Evolutionary conservation across 1,140 invertebrate species (phyloP).

Genomic region (fruit fly (Drosophila melanogaster)): DNA sequence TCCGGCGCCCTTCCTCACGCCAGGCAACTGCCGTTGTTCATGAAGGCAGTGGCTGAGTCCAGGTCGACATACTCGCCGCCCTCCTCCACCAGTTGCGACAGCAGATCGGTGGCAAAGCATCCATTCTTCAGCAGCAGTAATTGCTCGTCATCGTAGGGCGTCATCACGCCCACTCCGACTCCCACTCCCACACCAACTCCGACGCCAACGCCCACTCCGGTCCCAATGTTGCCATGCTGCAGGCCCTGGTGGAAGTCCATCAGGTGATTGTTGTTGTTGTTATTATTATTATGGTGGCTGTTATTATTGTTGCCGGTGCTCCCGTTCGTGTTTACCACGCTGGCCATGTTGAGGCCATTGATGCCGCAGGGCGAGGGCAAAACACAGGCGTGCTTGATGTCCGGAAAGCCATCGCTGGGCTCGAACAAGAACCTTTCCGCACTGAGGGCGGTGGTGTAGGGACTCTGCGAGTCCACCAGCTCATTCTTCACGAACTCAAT

Average conservation of each 20-base stretch:
- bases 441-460: conserved; percentile 78
- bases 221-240: conserved; percentile 32
- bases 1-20: conserved; percentile 75
- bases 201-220: conserved; percentile 37
- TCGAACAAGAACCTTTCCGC: conserved; percentile 82
- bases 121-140: conserved; percentile 76
- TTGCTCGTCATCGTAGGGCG: conserved; percentile 67
- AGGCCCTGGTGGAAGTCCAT: conserved; percentile 67
- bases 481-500: conserved; percentile 84
- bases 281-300: conserved; percentile 35
- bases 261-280: conserved; percentile 59
- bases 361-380: conserved; percentile 36
- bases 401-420: conserved; percentile 69
- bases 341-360: conserved; percentile 39
- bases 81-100: conserved; percentile 70
- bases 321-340: conserved; percentile 49
- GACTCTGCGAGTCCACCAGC: conserved; percentile 78
- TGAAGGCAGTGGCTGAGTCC: conserved; percentile 73
- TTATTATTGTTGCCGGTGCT: conserved; percentile 58
- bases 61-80: conserved; percentile 76
- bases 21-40: conserved; percentile 79
- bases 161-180: conserved; percentile 56
- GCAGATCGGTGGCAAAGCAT: conserved; percentile 66
- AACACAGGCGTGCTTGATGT: conserved; percentile 82
- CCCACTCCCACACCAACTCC: conserved; percentile 39